Percentiles rank a stretch among this genome's conserved stretches.
phyloP scores from a whole-genome alignment of 2,113 vertebrate species.

The Microcebus lehilahytsara region DNA sequence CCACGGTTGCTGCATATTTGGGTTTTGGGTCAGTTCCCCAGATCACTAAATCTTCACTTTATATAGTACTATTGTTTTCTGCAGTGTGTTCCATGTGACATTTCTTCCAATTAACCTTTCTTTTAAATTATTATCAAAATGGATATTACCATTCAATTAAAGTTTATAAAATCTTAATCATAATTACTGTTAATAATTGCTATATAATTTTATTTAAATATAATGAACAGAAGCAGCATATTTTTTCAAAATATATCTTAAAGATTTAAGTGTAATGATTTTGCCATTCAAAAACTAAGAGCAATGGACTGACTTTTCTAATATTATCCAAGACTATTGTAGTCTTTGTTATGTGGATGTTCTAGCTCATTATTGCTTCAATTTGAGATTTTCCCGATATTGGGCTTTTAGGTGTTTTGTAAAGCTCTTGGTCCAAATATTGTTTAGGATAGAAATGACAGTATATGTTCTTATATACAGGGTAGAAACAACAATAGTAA shows the following conservation, averaged over 20 bases:
- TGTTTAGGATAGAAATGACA: background rate
- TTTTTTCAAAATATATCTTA: background rate
- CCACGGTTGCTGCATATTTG: background rate
- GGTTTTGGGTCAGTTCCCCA: conserved; percentile 8
- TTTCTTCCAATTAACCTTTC: conserved; percentile 26
- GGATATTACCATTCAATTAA: conserved; percentile 30
- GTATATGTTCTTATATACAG: background rate
- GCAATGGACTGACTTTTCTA: background rate
- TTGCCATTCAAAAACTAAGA: background rate
- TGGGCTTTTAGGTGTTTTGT: background rate
- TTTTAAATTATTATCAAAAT: conserved; percentile 26
- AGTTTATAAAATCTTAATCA: conserved; percentile 27
- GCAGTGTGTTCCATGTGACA: background rate
- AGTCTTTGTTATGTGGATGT: background rate
- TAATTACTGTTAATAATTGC: background rate
- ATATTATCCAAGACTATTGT: background rate
- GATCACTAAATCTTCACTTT: background rate
- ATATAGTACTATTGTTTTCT: background rate
- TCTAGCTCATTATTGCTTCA: background rate
- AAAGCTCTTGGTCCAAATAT: background rate
- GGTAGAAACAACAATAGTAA: background rate
- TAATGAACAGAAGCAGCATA: background rate
- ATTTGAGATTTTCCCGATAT: background rate
- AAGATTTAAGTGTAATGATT: background rate
- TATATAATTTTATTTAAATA: background rate